These are phyloP conservation scores for Brachyptera putata DNA, from an alignment of 2,888 invertebrate species.

Conservation along the genomic window DNA sequence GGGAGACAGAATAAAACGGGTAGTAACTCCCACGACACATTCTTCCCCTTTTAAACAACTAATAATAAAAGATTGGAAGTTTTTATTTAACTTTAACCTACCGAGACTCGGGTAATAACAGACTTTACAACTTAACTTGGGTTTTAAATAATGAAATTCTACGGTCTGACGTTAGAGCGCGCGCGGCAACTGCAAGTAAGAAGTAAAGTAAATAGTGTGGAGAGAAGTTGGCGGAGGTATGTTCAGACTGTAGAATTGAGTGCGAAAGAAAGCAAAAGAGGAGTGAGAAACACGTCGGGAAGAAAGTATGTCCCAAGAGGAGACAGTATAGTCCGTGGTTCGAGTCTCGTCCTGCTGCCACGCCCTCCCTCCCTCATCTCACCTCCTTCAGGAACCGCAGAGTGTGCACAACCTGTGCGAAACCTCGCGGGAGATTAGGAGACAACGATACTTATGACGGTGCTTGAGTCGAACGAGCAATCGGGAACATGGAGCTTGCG, in stretches of 20 bases:
- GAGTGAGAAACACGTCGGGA: neutral
- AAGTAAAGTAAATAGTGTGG: neutral
- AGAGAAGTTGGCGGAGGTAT: neutral
- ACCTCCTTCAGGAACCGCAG: neutral
- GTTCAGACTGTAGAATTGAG: neutral
- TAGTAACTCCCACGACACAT: too few relatives aligned
- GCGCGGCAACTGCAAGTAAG: neutral
- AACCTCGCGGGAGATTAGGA: neutral
- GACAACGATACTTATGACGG: neutral
- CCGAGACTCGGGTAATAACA: conserved; percentile 17
- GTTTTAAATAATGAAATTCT: conserved; percentile 12
- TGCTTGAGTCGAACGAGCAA: neutral
- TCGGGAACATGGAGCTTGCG: neutral
- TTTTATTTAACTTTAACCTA: conserved; percentile 15
- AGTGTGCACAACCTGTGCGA: neutral
- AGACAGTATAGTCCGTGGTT: neutral
- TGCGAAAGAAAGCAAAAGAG: neutral
- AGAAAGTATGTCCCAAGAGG: neutral
- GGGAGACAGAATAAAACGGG: too few relatives aligned
- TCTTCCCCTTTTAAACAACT: neutral
- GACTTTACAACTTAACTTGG: conserved; percentile 13
- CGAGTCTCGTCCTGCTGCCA: neutral
- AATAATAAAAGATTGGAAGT: conserved; percentile 16
- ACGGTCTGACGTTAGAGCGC: neutral
- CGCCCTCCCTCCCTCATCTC: neutral